Evolutionary conservation across 2,888 invertebrate species (phyloP).

Genomic region (Oasisia sp.): DNA sequence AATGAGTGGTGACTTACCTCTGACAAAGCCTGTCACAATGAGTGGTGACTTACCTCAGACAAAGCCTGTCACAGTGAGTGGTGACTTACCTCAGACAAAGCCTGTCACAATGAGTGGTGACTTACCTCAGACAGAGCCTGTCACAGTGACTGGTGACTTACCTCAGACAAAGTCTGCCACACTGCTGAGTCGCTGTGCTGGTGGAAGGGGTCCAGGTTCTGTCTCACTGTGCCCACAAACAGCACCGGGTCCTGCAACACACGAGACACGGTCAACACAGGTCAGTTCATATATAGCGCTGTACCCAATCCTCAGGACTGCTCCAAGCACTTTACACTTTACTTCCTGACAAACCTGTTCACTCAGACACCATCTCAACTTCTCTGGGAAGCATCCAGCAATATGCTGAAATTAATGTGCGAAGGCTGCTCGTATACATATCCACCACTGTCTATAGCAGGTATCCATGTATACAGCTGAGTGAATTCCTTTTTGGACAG

Average conservation of each 20-base stretch:
- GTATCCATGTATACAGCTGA: too few species aligned
- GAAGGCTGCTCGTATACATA: too few species aligned
- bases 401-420: too few species aligned
- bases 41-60: slow-evolving; percentile 53
- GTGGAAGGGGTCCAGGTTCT: slow-evolving; percentile 63
- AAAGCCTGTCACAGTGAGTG: slow-evolving; percentile 59
- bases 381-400: too few species aligned
- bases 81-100: slow-evolving; percentile 55
- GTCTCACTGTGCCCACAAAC: slow-evolving; percentile 60
- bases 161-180: slow-evolving; percentile 60
- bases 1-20: slow-evolving; percentile 55
- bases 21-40: slow-evolving; percentile 58
- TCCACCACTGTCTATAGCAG: too few species aligned
- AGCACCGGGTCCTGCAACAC: slow-evolving; percentile 62
- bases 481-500: too few species aligned
- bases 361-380: too few species aligned
- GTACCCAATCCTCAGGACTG: too few species aligned
- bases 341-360: too few species aligned
- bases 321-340: too few species aligned
- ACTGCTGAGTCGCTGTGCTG: slow-evolving; percentile 54
- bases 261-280: background rate
- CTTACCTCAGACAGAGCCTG: slow-evolving; percentile 56
- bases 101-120: slow-evolving; percentile 55
- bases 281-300: too few species aligned
- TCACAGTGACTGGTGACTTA: slow-evolving; percentile 56